Evolutionary conservation across 2,888 invertebrate genomes (phyloP).

Genomic region (Pyrgus malvae): DNA sequence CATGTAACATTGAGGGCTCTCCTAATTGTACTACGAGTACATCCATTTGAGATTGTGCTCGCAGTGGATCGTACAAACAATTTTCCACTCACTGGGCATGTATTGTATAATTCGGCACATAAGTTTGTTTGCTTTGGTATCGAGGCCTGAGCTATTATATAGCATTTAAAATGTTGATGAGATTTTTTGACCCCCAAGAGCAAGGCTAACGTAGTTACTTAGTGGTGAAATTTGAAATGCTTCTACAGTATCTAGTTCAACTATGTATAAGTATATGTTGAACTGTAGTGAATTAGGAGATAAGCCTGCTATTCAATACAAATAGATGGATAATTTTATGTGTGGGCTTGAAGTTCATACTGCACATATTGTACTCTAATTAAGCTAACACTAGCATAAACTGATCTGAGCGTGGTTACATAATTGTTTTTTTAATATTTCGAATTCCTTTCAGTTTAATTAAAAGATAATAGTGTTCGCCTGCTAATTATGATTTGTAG

Average conservation of each 20-base stretch:
- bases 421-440: not conserved
- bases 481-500: conserved; percentile 22
- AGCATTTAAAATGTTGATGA: not conserved
- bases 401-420: not conserved
- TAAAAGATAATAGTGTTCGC: conserved; percentile 11
- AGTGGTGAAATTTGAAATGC: too few relatives aligned
- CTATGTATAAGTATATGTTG: too few relatives aligned
- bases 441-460: conserved; percentile 11
- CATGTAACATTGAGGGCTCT: too few relatives aligned
- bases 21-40: conserved; percentile 32
- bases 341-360: too few relatives aligned
- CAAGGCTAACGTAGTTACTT: not conserved
- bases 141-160: not conserved
- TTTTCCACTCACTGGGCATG: conserved; percentile 6
- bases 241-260: too few relatives aligned
- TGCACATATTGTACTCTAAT: too few relatives aligned
- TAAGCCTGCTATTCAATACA: too few relatives aligned
- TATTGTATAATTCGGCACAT: not conserved
- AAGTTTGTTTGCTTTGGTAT: conserved; percentile 3
- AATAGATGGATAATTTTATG: too few relatives aligned
- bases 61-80: not conserved
- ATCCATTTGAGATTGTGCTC: not conserved
- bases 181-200: not conserved
- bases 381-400: not conserved
- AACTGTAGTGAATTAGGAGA: too few relatives aligned